Percentiles rank a stretch among this genome's conserved stretches.
Conservation (phyloP, 2,797 vertebrate genomes). For the Propithecus deckenii region DNA sequence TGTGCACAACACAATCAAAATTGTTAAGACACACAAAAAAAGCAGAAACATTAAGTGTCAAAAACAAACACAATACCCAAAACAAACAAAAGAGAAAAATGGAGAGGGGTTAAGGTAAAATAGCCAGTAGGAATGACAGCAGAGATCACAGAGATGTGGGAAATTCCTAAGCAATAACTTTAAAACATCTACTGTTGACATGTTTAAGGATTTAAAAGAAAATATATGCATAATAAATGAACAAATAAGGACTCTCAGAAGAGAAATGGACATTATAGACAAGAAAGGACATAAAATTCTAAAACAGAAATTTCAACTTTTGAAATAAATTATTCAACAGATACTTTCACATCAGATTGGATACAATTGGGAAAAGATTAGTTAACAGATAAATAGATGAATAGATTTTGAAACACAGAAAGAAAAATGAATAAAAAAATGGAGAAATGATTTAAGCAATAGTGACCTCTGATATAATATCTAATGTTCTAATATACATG, state of each 20-base stretch:
- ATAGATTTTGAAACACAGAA: not conserved
- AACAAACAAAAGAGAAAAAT: not conserved
- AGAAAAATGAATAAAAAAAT: not conserved
- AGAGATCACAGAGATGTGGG: not conserved
- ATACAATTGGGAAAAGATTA: not conserved
- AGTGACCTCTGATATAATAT: not conserved
- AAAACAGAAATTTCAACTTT: not conserved
- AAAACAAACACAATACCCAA: not conserved
- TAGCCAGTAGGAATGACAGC: not conserved
- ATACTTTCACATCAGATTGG: not conserved
- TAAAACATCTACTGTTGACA: not conserved
- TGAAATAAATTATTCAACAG: not conserved
- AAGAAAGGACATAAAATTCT: not conserved
- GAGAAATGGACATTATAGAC: not conserved
- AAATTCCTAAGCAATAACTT: not conserved
- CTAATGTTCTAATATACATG: not conserved
- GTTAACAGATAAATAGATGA: not conserved
- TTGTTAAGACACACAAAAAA: not conserved
- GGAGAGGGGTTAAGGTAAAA: not conserved
- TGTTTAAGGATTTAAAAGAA: not conserved
- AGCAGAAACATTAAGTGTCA: not conserved
- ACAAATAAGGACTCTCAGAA: not conserved
- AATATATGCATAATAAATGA: not conserved
- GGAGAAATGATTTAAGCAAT: not conserved
- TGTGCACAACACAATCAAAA: not conserved